A percentile compares a stretch with the other conserved stretches of the same genome.
phyloP scores from a whole-genome alignment of 92 coral and sea anemone genomes.

The Scolanthus callimorphus region DNA sequence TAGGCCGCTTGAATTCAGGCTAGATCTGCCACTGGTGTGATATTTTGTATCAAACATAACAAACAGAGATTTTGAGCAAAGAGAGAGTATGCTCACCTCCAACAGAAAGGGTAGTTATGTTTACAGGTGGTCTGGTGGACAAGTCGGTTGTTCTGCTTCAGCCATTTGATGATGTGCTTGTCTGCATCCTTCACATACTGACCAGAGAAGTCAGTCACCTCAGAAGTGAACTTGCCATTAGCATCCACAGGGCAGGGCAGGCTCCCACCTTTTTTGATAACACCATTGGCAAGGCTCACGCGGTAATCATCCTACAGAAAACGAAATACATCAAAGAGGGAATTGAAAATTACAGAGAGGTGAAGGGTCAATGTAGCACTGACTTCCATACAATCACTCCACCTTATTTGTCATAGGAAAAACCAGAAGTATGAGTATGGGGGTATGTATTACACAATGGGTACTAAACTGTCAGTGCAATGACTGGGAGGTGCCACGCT shows the following conservation, averaged over 20 bases:
- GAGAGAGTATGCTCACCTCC: constrained; percentile 84
- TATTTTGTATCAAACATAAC: background rate
- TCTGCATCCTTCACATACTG: constrained; percentile 99
- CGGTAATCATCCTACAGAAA: constrained; percentile 88
- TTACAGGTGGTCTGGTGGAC: constrained; percentile 92
- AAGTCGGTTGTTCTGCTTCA: constrained; percentile 79
- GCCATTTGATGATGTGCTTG: constrained; percentile 70
- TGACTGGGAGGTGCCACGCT: too few relatives aligned
- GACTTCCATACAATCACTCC: too few relatives aligned
- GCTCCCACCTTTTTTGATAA: constrained; percentile 79
- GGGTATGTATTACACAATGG: too few relatives aligned
- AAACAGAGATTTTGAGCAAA: too few relatives aligned
- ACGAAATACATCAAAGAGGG: too few relatives aligned
- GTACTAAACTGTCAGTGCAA: too few relatives aligned
- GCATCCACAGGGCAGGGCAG: constrained; percentile 98
- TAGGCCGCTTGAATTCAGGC: too few relatives aligned
- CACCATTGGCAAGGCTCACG: constrained; percentile 89
- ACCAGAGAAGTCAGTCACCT: constrained; percentile 82
- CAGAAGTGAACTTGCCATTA: constrained; percentile 79
- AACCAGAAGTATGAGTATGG: too few relatives aligned
- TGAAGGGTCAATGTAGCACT: too few relatives aligned
- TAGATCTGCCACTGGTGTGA: too few relatives aligned
- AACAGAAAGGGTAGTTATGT: constrained; percentile 96
- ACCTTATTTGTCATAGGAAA: too few relatives aligned
- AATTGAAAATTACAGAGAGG: too few relatives aligned